Evolutionary conservation across 2,888 invertebrate species (phyloP).

Genomic region (Spodoptera exigua): DNA sequence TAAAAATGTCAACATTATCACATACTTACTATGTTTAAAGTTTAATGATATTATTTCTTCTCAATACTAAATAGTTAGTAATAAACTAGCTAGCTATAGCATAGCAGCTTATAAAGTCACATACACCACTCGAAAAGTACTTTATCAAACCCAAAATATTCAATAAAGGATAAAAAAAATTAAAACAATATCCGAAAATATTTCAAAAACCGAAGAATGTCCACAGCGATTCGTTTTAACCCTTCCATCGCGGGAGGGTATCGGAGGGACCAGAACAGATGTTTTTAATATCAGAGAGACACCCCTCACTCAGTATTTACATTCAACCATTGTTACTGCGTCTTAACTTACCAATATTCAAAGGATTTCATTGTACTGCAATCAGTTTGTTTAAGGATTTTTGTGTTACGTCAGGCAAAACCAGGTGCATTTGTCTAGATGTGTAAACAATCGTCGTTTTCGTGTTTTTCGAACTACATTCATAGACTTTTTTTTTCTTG

Average conservation of each 20-base stretch:
- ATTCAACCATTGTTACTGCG: conserved; percentile 52
- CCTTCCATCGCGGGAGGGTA: conserved; percentile 69
- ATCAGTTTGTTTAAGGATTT: conserved; percentile 38
- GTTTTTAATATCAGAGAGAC: conserved; percentile 80
- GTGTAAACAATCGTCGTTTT: background rate
- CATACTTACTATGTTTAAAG: too few species aligned
- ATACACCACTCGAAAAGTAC: too few species aligned
- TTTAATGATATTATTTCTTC: too few species aligned
- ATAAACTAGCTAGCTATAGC: too few species aligned
- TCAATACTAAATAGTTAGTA: too few species aligned
- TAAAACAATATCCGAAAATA: conserved; percentile 5
- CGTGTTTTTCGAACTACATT: too few species aligned
- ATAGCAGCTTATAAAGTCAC: too few species aligned
- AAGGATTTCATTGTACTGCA: conserved; percentile 43
- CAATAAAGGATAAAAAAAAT: background rate
- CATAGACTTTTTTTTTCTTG: too few species aligned
- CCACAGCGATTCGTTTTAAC: conserved; percentile 68
- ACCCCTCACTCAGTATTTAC: conserved; percentile 71
- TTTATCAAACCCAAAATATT: too few species aligned
- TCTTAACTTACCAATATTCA: conserved; percentile 50
- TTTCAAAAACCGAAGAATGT: conserved; percentile 49
- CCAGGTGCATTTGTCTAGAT: conserved; percentile 1
- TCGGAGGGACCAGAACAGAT: conserved; percentile 81
- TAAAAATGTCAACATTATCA: too few species aligned
- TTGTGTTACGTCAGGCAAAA: conserved; percentile 26